Conservation (phyloP, 2,888 invertebrate genomes). For the Lasioglossum lativentre region DNA sequence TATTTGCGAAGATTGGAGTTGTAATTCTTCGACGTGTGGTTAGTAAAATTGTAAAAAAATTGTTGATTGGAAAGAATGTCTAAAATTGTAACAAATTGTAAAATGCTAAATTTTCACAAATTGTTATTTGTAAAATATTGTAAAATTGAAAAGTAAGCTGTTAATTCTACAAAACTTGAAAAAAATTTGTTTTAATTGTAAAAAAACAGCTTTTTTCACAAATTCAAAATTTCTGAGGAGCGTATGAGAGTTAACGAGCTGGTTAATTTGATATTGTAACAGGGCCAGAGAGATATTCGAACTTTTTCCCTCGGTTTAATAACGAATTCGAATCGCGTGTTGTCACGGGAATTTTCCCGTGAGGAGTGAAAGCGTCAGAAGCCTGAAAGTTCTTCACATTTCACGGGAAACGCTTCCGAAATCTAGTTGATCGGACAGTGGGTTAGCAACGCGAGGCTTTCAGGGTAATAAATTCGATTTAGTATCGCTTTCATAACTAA, state of each 20-base stretch:
- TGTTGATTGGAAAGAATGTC: too few species aligned
- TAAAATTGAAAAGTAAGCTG: too few species aligned
- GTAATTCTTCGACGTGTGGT: too few species aligned
- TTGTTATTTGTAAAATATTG: too few species aligned
- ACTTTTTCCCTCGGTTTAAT: slow-evolving; percentile 17
- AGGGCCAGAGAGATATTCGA: background rate
- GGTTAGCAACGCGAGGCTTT: slow-evolving; percentile 18
- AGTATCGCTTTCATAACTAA: slow-evolving; percentile 44
- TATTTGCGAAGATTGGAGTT: too few species aligned
- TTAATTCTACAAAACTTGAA: too few species aligned
- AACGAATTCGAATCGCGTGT: slow-evolving; percentile 49
- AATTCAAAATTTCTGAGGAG: background rate
- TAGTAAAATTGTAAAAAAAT: too few species aligned
- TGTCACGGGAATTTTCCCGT: slow-evolving; percentile 43
- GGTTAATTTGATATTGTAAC: background rate
- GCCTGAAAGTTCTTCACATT: slow-evolving; percentile 49
- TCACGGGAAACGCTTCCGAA: slow-evolving; percentile 51
- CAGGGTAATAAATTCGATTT: slow-evolving; percentile 43
- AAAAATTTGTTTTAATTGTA: too few species aligned
- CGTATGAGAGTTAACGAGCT: background rate
- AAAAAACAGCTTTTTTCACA: too few species aligned
- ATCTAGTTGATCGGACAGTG: slow-evolving; percentile 32
- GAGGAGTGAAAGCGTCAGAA: slow-evolving; percentile 62
- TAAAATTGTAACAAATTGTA: too few species aligned
- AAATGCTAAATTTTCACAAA: too few species aligned